Conservation (phyloP, 2,888 invertebrate genomes). For the Catocala sponsa region DNA sequence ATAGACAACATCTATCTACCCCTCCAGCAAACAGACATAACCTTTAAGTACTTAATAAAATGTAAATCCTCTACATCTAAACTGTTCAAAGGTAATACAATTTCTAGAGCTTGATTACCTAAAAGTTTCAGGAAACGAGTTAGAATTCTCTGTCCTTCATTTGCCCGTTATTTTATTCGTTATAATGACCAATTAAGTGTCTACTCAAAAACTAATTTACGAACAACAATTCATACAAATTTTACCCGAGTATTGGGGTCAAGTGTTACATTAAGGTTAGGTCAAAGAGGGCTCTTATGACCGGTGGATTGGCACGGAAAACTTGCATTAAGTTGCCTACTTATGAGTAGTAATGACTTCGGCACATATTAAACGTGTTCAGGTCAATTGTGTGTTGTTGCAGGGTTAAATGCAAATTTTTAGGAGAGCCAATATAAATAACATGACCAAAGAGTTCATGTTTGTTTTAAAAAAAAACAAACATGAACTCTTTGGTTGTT, state of each 20-base stretch:
- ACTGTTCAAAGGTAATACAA: too few species aligned
- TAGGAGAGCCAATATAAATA: too few species aligned
- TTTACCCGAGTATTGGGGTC: slow-evolving; percentile 53
- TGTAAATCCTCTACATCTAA: too few species aligned
- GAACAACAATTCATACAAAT: slow-evolving; percentile 23
- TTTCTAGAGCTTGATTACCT: too few species aligned
- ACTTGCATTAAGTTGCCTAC: slow-evolving; percentile 74
- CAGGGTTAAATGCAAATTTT: not conserved
- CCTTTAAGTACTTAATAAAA: too few species aligned
- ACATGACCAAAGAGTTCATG: not conserved
- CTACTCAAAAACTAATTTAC: slow-evolving; percentile 33
- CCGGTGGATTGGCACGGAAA: slow-evolving; percentile 75
- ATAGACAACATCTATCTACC: too few species aligned
- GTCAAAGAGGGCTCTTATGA: slow-evolving; percentile 56
- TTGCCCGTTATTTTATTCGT: not conserved
- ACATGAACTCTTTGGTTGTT: too few species aligned
- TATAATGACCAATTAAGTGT: slow-evolving; percentile 11
- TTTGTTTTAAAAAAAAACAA: too few species aligned
- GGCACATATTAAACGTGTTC: slow-evolving; percentile 31
- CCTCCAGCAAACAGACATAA: too few species aligned
- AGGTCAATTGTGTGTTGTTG: not conserved
- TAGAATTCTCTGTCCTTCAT: not conserved
- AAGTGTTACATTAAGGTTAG: slow-evolving; percentile 64
- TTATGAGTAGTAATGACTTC: slow-evolving; percentile 49
- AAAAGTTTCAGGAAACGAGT: not conserved